Evolutionary conservation across 2,797 vertebrate genomes (phyloP).

Genomic region (Amblyraja radiata): DNA sequence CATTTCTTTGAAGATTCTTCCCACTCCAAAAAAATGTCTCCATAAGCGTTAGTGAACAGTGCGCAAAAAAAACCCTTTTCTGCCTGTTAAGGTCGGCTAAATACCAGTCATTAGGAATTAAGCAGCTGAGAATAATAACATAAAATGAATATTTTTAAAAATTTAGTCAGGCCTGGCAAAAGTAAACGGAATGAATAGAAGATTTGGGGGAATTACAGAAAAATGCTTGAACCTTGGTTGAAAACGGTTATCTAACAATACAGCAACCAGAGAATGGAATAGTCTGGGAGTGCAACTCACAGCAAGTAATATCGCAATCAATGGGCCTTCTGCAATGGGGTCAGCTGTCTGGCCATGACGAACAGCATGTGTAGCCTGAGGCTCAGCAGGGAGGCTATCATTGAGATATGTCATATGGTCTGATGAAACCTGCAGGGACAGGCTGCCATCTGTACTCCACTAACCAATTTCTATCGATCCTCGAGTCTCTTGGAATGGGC

Average conservation of each 20-base stretch:
- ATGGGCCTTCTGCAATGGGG: conserved; percentile 23
- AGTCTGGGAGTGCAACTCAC: conserved; percentile 18
- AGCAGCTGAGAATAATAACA: not conserved
- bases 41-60: conserved; percentile 21
- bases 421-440: conserved; percentile 30
- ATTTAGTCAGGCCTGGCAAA: not conserved
- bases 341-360: conserved; percentile 34
- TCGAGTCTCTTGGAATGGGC: not conserved
- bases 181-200: not conserved
- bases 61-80: not conserved
- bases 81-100: conserved; percentile 26
- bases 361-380: conserved; percentile 29
- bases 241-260: conserved; percentile 10
- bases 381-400: conserved; percentile 34
- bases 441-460: conserved; percentile 28
- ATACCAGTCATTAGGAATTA: conserved; percentile 23
- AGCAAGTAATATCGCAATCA: conserved; percentile 26
- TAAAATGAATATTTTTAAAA: conserved; percentile 4
- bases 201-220: not conserved
- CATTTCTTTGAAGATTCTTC: conserved; percentile 35
- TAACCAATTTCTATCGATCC: conserved; percentile 32
- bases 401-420: conserved; percentile 31
- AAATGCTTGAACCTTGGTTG: not conserved
- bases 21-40: conserved; percentile 30
- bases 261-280: not conserved